These are phyloP conservation scores for Stegophylla sp. DNA, from an alignment of 2,888 invertebrate species.

Conservation along the genomic window DNA sequence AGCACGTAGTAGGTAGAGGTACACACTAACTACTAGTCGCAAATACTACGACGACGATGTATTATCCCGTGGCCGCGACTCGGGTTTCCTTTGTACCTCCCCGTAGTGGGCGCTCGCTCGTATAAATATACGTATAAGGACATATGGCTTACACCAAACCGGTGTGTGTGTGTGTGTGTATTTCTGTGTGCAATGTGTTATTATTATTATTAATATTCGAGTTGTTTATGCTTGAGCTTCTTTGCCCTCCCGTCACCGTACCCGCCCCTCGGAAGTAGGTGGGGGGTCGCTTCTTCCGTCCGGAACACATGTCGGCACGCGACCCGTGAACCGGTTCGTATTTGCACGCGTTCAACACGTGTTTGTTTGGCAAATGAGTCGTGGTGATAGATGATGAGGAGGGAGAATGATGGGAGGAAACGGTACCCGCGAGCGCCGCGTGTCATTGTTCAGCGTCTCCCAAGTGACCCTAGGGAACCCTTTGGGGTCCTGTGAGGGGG, in stretches of 20 bases:
- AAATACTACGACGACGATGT: neutral
- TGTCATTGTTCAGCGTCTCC: too few species aligned
- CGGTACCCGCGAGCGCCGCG: neutral
- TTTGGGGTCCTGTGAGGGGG: too few species aligned
- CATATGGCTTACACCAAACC: too few species aligned
- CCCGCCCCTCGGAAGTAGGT: constrained; percentile 48
- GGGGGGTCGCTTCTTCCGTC: constrained; percentile 5
- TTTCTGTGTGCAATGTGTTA: neutral
- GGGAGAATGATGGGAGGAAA: too few species aligned
- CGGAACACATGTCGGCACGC: constrained; percentile 55
- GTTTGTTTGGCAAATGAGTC: too few species aligned
- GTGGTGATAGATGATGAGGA: neutral
- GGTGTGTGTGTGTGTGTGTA: neutral
- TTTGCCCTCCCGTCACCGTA: neutral
- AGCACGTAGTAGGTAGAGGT: neutral
- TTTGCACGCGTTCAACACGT: constrained; percentile 30
- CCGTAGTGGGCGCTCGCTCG: neutral
- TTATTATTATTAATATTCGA: neutral
- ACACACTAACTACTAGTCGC: too few species aligned
- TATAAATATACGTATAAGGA: too few species aligned
- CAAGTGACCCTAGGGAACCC: too few species aligned
- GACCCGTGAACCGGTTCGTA: constrained; percentile 52
- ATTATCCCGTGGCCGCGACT: constrained; percentile 10
- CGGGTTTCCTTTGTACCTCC: constrained; percentile 21
- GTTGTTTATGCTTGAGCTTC: neutral